These are phyloP conservation scores for Prolemur simus DNA, from an alignment of 2,113 vertebrate species.

Conservation along the genomic window DNA sequence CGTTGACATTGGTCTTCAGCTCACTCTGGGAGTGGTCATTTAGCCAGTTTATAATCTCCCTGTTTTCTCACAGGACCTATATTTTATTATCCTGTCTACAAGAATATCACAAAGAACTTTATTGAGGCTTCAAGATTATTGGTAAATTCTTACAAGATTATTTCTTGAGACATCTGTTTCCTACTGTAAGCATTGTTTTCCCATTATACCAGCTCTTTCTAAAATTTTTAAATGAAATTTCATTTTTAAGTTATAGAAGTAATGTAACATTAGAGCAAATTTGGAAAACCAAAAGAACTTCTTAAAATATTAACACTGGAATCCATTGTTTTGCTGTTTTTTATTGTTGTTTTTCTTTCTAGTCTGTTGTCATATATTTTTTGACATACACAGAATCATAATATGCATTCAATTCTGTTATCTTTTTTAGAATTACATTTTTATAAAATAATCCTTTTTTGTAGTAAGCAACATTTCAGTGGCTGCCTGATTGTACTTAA, in stretches of 20 bases:
- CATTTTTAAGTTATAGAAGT: background rate
- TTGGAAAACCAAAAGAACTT: background rate
- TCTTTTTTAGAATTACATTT: background rate
- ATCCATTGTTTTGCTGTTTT: background rate
- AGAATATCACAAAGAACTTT: background rate
- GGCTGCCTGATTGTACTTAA: background rate
- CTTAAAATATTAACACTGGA: conserved; percentile 3
- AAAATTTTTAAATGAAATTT: background rate
- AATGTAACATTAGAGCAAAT: background rate
- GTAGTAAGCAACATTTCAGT: background rate
- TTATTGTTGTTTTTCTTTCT: background rate
- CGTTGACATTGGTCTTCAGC: background rate
- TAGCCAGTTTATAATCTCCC: background rate
- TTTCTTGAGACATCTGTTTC: conserved; percentile 39
- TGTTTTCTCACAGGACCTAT: background rate
- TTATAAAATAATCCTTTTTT: background rate
- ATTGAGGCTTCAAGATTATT: background rate
- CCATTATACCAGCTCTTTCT: background rate
- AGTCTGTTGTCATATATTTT: background rate
- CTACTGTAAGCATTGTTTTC: background rate
- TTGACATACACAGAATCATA: background rate
- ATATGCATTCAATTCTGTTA: background rate
- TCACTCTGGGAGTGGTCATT: background rate
- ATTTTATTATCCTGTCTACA: background rate
- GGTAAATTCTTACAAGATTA: background rate